Evolutionary conservation across 2,113 vertebrate species (phyloP), one percentile per base, ranked within the genome.

Genomic region (Anthoscopus minutus): DNA sequence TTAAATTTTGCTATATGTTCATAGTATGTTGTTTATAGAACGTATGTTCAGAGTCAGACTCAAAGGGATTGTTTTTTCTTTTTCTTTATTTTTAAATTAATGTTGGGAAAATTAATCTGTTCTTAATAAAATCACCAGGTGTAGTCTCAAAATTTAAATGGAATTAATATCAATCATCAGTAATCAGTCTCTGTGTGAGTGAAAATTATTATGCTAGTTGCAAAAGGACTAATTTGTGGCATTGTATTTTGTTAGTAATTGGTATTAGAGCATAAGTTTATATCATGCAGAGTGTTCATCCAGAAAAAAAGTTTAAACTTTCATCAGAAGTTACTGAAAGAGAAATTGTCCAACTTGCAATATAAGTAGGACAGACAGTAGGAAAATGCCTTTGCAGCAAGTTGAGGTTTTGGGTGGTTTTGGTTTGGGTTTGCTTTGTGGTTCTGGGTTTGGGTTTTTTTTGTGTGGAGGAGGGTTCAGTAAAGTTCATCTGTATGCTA

Each of bases 51-150:
- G 28, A 45, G 23, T 45, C 10, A n/a, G 10, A 82, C 15, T 64
- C 22, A 50, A 80, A 77, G 5, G 10, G 12, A 31, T 11, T 40
- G 4, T 1, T 57, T 65, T 84, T 33, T 4, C 6, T 10, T 77
- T 27, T 69, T 38, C 33, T 21, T 35, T 65, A 56, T 44, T 38
- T 57, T 20, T n/a, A n/a, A 58, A 56, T 74, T 57, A 47, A 47
- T 2, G 1, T 40, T 6, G 2, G 28, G 8, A 37, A 71, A 92
- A 66, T 30, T 3, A 66, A 81, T 61, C 14, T 0, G 0, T 3
- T 78, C 56, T 50, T 53, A 19, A 66, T 33, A 86, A 82, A 80
- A 57, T 53, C 57, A 51, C 50, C 8, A 40, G 9, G 4, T 53
- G 38, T 65, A 25, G 15, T 81, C n/a, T 72, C 28, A 50, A 76